Percentiles rank a stretch among this genome's conserved stretches.
These are phyloP conservation scores for Acanthurus leucopareius DNA, from an alignment of 2,797 vertebrate genomes.

Conservation along the genomic window DNA sequence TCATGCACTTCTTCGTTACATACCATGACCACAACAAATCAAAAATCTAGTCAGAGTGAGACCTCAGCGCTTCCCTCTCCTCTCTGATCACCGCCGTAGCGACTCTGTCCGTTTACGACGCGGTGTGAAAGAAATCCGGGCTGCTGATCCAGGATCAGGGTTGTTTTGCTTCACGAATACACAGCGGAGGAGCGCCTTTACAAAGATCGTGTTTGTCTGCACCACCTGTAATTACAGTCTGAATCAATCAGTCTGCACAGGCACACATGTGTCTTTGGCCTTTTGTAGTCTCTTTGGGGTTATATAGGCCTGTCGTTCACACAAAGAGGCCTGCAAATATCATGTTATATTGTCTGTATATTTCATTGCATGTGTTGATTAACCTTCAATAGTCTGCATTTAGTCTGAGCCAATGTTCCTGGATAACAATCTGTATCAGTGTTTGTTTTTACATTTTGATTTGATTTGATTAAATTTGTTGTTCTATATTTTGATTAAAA, in stretches of 20 bases:
- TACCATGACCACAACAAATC: not conserved
- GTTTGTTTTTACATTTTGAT: not conserved
- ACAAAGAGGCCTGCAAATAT: no score
- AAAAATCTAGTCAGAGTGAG: constrained; percentile 56
- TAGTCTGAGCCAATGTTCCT: not conserved
- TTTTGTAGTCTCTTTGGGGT: no score
- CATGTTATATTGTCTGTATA: no score
- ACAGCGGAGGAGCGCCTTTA: constrained; percentile 5
- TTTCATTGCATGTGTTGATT: no score
- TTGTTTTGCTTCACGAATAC: constrained; percentile 75
- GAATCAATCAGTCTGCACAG: no score
- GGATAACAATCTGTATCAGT: not conserved
- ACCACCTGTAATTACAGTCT: constrained; percentile 30
- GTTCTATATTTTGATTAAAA: not conserved
- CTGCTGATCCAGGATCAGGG: constrained; percentile 70
- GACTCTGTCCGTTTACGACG: constrained; percentile 71
- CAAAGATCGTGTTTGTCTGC: constrained; percentile 55
- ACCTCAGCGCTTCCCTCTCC: not conserved
- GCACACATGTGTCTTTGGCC: no score
- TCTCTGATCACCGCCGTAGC: constrained; percentile 59
- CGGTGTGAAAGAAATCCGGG: constrained; percentile 71
- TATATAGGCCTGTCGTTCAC: no score
- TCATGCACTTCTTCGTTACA: not conserved
- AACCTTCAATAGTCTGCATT: not conserved
- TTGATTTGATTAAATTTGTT: not conserved